Conservation (phyloP, 1,140 invertebrate genomes). For the Trypoxylus dichotomus region DNA sequence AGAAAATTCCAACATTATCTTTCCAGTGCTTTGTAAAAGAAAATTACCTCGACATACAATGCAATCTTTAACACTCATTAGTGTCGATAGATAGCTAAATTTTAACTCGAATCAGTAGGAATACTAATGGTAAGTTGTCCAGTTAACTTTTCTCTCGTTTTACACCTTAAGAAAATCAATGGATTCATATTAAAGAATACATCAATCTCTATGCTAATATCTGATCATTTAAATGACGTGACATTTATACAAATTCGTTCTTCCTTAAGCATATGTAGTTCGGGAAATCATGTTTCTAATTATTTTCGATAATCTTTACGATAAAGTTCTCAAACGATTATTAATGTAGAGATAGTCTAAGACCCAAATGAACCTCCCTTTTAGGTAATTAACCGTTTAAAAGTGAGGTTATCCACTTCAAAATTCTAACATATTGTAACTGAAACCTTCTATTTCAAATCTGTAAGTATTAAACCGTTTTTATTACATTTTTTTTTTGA, state of each 20-base stretch:
- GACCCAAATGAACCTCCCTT: background rate
- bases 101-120: background rate
- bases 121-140: background rate
- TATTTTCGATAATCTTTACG: background rate
- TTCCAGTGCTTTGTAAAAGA: no score
- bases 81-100: background rate
- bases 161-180: background rate
- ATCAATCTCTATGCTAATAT: background rate
- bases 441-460: background rate
- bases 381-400: background rate
- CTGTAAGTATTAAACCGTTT: background rate
- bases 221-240: background rate
- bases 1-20: no score
- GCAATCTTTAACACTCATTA: background rate
- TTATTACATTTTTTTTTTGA: background rate
- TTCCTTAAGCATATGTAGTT: background rate
- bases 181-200: background rate
- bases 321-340: background rate
- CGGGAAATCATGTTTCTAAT: background rate
- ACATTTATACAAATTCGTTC: background rate
- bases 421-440: background rate
- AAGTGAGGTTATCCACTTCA: slow-evolving; percentile 5
- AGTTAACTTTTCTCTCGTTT: background rate
- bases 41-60: background rate
- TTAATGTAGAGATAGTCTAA: background rate